Base-by-base conservation (phyloP, 2,888 invertebrate genomes). In the Lasioglossum calceatum region DNA sequence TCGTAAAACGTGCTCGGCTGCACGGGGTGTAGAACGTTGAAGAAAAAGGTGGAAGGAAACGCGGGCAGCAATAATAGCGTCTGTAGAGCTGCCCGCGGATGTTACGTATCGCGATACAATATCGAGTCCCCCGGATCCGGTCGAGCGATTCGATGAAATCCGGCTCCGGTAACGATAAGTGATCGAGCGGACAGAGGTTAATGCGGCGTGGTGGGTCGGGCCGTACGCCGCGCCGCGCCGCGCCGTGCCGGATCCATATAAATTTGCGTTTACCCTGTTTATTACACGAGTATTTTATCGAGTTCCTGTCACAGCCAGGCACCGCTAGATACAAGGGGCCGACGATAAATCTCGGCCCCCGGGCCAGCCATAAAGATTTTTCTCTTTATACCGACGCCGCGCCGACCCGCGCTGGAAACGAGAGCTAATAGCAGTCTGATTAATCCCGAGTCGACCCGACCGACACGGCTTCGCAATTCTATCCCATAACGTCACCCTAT, bases 241-340 rank as follows among this genome's bases (percentile, higher is more conserved):
- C 32, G 74, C 76, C 79, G 80, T 76, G 75, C 81, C 79, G 84
- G 84, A 79, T 72, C 79, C 84, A 90, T 93, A 93, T 93, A 93
- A 93, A 93, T 93, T 93, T 92, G 90, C 92, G 91, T 93, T 92
- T 90, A 89, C 87, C 88, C 90, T 91, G 92, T 92, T 92, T 92
- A 92, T 93, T 92, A 92, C 92, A 90, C 88, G 90, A 91, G 92
- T 91, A 91, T 92, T 92, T 94, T 93, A 94, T 94, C 93, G 94
- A 93, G 90, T 94, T 93, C 87, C 93, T 91, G 94, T 94, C 94
- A 92, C 89, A 87, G 86, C 89, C 94, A 94, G 90, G 50, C 81
- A 86, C 79, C 77, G 80, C 81, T 84, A 89, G 85, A 87, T 90
- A 87, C 87, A 79, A 86, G 84, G 83, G 82, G 84, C 80, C 83